Evolutionary conservation across 92 coral and sea anemone genomes (phyloP).

Genomic region (Epizoanthus fatuus): DNA sequence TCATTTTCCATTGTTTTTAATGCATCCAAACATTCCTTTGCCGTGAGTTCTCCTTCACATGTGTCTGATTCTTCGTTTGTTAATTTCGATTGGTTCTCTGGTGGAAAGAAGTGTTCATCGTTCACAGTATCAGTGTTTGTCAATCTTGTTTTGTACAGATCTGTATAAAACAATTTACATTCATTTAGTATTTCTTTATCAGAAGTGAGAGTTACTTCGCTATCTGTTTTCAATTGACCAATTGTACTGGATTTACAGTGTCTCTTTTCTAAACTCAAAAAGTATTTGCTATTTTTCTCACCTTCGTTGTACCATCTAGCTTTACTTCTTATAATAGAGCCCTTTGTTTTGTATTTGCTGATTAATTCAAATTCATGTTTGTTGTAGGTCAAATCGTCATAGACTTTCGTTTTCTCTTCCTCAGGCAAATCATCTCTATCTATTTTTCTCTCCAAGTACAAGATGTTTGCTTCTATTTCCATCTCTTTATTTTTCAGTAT

Average conservation of each 20-base stretch:
- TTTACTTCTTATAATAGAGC: background rate
- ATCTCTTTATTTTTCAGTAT: slow-evolving; percentile 17
- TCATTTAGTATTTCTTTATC: slow-evolving; percentile 14
- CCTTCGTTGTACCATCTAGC: background rate
- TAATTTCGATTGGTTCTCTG: background rate
- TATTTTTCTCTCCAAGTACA: background rate
- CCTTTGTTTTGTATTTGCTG: slow-evolving; percentile 16
- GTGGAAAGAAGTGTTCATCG: background rate
- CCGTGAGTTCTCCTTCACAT: background rate
- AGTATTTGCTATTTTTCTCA: background rate
- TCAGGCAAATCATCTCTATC: background rate
- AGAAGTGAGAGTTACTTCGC: background rate
- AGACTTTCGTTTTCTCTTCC: background rate
- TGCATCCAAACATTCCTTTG: background rate
- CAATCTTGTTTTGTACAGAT: background rate
- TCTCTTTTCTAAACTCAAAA: background rate
- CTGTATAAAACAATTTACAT: background rate
- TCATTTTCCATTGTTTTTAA: slow-evolving; percentile 5
- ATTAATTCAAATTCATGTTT: slow-evolving; percentile 29
- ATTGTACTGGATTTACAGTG: slow-evolving; percentile 4
- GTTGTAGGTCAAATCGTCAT: slow-evolving; percentile 12
- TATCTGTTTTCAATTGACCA: background rate
- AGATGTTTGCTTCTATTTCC: background rate
- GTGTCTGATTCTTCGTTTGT: no score
- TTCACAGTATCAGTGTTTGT: background rate